Evolutionary conservation across 2,888 invertebrate genomes (phyloP).

Genomic region (Lochmaea capreae): DNA sequence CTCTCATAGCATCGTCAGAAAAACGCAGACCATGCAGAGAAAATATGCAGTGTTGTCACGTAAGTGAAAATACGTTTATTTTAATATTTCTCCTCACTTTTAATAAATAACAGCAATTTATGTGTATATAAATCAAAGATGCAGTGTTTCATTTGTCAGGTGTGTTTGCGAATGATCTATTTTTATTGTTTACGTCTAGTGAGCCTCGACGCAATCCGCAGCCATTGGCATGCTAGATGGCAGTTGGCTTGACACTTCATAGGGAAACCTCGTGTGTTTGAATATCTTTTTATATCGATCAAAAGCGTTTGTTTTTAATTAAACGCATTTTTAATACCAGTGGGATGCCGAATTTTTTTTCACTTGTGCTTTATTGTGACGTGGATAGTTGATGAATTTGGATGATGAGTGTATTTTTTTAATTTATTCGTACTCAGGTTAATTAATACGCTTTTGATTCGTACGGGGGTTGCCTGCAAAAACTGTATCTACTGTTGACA

Average conservation of each 20-base stretch:
- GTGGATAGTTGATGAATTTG: neutral
- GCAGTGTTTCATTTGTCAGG: conserved; percentile 67
- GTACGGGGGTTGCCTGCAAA: too few species aligned
- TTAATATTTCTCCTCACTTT: conserved; percentile 62
- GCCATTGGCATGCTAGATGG: conserved; percentile 62
- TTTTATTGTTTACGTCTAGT: conserved; percentile 64
- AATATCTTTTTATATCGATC: conserved; percentile 63
- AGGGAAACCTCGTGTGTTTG: conserved; percentile 57
- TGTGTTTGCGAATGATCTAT: conserved; percentile 65
- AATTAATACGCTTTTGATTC: too few species aligned
- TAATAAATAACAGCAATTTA: conserved; percentile 65
- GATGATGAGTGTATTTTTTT: too few species aligned
- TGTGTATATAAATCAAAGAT: conserved; percentile 64
- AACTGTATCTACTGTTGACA: too few species aligned
- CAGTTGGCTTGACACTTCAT: conserved; percentile 59
- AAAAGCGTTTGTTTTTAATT: conserved; percentile 58
- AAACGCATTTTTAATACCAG: conserved; percentile 59
- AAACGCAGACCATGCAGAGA: conserved; percentile 27
- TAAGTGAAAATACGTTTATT: conserved; percentile 59
- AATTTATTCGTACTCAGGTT: too few species aligned
- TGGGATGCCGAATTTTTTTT: neutral
- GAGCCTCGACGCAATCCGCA: conserved; percentile 51
- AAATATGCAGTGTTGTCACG: conserved; percentile 50
- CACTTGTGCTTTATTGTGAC: neutral
- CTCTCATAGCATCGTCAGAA: conserved; percentile 13